Conservation (phyloP, 2,113 vertebrate genomes). For the Bufo bufo region DNA sequence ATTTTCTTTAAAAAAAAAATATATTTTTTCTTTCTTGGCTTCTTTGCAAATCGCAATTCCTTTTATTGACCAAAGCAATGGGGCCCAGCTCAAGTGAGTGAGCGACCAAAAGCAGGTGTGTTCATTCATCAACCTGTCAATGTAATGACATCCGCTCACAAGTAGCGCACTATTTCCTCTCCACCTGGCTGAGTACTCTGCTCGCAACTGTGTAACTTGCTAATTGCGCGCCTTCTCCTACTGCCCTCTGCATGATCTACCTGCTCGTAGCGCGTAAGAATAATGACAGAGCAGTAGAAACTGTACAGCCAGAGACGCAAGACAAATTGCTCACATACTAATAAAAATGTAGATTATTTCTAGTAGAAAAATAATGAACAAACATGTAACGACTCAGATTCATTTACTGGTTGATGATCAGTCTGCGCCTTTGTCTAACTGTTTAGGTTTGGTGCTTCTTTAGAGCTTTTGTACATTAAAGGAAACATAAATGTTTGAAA, state of each 20-base stretch:
- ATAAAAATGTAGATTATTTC: slow-evolving; percentile 1
- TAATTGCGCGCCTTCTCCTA: slow-evolving; percentile 67
- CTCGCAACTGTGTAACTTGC: slow-evolving; percentile 66
- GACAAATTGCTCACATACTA: slow-evolving; percentile 38
- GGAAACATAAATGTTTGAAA: background rate
- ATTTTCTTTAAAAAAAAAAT: background rate
- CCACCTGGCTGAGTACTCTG: slow-evolving; percentile 75
- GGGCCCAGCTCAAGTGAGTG: slow-evolving; percentile 74
- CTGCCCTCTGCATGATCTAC: slow-evolving; percentile 60
- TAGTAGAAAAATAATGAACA: background rate
- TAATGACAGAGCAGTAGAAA: slow-evolving; percentile 59
- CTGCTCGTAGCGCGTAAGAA: slow-evolving; percentile 57
- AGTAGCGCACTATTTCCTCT: slow-evolving; percentile 78
- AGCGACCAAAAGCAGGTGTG: slow-evolving; percentile 60
- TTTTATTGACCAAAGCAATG: slow-evolving; percentile 74
- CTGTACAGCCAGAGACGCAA: slow-evolving; percentile 38
- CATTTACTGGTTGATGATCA: background rate
- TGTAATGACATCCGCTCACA: slow-evolving; percentile 85
- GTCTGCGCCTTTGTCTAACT: background rate
- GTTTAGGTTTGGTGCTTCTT: background rate
- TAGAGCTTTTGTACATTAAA: background rate
- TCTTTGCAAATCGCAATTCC: slow-evolving; percentile 67
- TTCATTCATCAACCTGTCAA: slow-evolving; percentile 86
- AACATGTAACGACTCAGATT: background rate
- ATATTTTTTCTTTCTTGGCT: slow-evolving; percentile 28